Percentiles rank a stretch among this genome's conserved stretches.
phyloP scores from a whole-genome alignment of 1,140 invertebrate genomes.

The Bombus turneri region DNA sequence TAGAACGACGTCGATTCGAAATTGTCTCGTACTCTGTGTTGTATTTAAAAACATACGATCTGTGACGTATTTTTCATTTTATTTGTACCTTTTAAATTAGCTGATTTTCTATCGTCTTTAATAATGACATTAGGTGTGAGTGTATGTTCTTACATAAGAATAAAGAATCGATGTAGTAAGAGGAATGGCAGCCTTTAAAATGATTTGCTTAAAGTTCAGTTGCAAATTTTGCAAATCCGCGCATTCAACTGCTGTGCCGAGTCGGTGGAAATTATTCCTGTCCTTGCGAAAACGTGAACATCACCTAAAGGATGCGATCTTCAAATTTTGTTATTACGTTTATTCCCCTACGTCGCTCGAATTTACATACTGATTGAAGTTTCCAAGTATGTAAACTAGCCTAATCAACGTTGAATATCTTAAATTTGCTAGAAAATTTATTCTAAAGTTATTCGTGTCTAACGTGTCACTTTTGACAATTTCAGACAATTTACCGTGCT shows the following conservation, averaged over 20 bases:
- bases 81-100: no score
- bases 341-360: background rate
- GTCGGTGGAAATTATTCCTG: background rate
- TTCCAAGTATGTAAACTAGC: background rate
- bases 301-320: background rate
- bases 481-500: background rate
- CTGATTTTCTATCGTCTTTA: no score
- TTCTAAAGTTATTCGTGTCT: background rate
- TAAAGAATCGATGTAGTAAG: no score
- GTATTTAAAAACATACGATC: no score
- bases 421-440: background rate
- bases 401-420: constrained; percentile 12
- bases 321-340: constrained; percentile 4
- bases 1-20: no score
- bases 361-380: constrained; percentile 24
- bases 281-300: background rate
- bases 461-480: background rate
- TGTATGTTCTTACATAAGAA: no score
- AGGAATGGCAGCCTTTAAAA: background rate
- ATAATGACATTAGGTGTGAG: no score
- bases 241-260: background rate
- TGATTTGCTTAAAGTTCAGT: background rate
- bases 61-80: no score
- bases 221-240: background rate
- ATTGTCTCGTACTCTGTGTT: no score